These are phyloP conservation scores for Monodelphis domestica DNA, from an alignment of 2,797 vertebrate species.

Conservation along the genomic window DNA sequence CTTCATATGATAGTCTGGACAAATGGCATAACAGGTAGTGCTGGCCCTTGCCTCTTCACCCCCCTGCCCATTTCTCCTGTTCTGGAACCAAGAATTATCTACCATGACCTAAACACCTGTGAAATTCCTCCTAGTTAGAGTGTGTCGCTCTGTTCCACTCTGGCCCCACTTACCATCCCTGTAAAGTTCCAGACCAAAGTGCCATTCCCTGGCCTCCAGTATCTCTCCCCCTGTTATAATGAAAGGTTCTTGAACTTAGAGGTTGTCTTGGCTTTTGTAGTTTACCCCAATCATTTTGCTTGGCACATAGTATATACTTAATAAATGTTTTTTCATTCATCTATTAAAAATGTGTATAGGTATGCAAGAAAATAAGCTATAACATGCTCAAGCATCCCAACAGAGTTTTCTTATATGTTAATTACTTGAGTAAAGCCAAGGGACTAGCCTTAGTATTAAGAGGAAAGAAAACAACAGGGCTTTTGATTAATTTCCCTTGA, in stretches of 20 bases:
- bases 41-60: neutral
- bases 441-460: neutral
- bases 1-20: neutral
- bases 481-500: neutral
- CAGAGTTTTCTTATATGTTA: neutral
- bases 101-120: neutral
- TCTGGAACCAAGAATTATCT: neutral
- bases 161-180: neutral
- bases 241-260: neutral
- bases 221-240: neutral
- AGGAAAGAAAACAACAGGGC: neutral
- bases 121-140: neutral
- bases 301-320: neutral
- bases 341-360: neutral
- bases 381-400: neutral
- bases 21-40: neutral
- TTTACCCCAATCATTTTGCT: neutral
- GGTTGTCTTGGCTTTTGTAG: neutral
- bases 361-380: neutral
- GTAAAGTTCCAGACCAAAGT: neutral
- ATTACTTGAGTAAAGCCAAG: neutral
- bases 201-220: neutral
- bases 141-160: neutral
- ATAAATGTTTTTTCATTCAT: neutral
- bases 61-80: neutral